Conservation (phyloP, 1,140 invertebrate genomes). For the Temnothorax curvispinosus region DNA sequence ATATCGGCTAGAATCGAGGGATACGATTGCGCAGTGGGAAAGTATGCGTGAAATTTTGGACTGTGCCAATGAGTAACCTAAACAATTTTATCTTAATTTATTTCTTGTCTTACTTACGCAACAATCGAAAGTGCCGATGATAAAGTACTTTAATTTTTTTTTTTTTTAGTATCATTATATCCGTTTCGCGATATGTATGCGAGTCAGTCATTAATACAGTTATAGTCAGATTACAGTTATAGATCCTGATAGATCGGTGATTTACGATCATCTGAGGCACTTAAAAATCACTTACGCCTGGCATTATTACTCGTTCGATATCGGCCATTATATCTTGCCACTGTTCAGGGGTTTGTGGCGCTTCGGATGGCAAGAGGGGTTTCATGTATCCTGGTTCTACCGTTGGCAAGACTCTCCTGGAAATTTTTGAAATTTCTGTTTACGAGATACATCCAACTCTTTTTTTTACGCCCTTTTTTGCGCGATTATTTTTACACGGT, state of each 20-base stretch:
- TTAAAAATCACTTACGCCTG: conserved; percentile 89
- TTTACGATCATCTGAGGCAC: background rate
- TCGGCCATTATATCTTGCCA: conserved; percentile 97
- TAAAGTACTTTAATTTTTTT: background rate
- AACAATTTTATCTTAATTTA: background rate
- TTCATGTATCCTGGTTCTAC: conserved; percentile 94
- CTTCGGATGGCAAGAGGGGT: conserved; percentile 92
- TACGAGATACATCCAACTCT: too few species aligned
- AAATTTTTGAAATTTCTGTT: conserved; percentile 75
- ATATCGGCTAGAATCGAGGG: conserved; percentile 98
- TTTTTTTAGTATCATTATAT: background rate
- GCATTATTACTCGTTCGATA: conserved; percentile 98
- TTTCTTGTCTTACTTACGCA: background rate
- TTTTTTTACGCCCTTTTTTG: too few species aligned
- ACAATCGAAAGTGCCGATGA: background rate
- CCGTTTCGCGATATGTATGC: background rate
- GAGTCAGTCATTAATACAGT: background rate
- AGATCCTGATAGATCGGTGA: background rate
- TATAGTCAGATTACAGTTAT: too few species aligned
- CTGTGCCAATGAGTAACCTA: conserved; percentile 98
- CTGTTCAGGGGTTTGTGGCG: conserved; percentile 92
- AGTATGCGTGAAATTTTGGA: conserved; percentile 99
- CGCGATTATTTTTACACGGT: too few species aligned
- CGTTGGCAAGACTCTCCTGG: conserved; percentile 92
- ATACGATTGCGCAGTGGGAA: conserved; percentile 98